Percentiles rank a stretch among this genome's conserved stretches.
phyloP scores from a whole-genome alignment of 2,113 vertebrate genomes.

The Leptobrachium leishanense region DNA sequence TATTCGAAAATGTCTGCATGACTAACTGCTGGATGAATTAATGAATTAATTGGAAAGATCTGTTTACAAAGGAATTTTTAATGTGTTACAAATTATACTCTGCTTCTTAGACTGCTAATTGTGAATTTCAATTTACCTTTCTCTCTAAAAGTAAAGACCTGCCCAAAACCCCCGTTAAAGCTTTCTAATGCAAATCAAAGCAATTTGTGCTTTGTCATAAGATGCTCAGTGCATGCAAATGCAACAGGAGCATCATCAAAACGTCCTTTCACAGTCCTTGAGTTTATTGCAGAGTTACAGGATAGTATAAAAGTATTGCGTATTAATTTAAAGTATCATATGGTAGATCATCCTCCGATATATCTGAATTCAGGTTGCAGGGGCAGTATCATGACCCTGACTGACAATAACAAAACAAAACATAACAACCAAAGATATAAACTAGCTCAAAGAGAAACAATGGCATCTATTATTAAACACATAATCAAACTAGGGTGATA shows the following conservation, averaged over 20 bases:
- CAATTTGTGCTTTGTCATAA: background rate
- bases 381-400: no score
- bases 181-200: background rate
- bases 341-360: background rate
- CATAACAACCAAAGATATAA: no score
- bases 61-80: background rate
- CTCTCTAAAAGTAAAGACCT: background rate
- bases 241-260: background rate
- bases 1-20: no score
- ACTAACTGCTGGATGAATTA: no score
- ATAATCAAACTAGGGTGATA: no score
- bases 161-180: background rate
- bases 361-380: background rate
- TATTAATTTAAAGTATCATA: background rate
- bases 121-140: background rate
- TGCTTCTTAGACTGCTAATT: background rate
- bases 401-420: no score
- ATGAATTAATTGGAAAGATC: background rate
- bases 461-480: no score
- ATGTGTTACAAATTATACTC: background rate
- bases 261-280: constrained; percentile 31
- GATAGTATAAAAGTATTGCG: background rate
- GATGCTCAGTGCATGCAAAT: background rate
- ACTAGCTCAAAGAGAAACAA: no score
- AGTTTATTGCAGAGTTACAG: background rate